Evolutionary conservation across 2,113 vertebrate genomes (phyloP).

Genomic region (Camarhynchus parvulus): DNA sequence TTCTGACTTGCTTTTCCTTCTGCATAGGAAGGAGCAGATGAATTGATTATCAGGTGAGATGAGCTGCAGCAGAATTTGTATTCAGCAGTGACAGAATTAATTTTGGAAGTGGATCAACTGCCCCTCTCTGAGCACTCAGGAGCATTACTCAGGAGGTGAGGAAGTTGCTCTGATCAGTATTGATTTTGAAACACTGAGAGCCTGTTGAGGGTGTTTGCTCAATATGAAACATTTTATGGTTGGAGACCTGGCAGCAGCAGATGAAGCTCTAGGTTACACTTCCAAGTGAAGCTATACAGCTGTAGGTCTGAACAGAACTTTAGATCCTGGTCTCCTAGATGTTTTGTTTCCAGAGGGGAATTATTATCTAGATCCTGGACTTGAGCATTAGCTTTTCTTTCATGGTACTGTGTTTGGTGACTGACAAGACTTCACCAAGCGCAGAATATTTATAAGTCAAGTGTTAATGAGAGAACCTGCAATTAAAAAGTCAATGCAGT

Average conservation of each 20-base stretch:
- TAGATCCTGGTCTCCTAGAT: background rate
- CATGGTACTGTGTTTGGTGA: background rate
- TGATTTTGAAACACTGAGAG: background rate
- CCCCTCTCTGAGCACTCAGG: slow-evolving; percentile 67
- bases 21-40: slow-evolving; percentile 58
- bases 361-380: background rate
- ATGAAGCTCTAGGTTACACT: background rate
- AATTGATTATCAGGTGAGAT: slow-evolving; percentile 73
- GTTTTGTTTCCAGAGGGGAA: background rate
- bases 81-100: slow-evolving; percentile 63
- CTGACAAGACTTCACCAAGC: background rate
- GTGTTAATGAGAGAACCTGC: background rate
- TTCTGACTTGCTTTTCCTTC: background rate
- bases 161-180: background rate
- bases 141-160: slow-evolving; percentile 66
- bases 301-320: background rate
- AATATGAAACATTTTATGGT: background rate
- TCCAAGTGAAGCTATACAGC: background rate
- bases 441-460: background rate
- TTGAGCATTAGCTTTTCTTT: background rate
- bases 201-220: background rate
- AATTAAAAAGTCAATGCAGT: background rate
- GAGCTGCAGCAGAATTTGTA: slow-evolving; percentile 65
- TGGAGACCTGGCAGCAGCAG: background rate
- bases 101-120: slow-evolving; percentile 72